Base-by-base conservation (phyloP, 2,113 vertebrate species). In the Melospiza melodia region DNA sequence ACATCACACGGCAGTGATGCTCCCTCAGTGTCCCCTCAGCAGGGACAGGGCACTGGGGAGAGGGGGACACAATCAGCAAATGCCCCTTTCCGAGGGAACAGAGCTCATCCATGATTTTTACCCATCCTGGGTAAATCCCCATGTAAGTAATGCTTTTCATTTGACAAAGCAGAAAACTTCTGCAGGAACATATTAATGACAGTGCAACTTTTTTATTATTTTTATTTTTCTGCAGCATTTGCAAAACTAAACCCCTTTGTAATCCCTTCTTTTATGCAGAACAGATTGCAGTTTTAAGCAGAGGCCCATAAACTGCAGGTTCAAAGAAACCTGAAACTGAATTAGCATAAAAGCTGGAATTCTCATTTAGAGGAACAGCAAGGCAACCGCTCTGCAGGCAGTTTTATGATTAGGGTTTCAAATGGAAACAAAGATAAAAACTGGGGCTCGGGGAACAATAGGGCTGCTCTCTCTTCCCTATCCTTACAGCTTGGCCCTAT, bases 281-380 rank as follows among this genome's bases (percentile, higher is more conserved):
- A 97, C 98, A 98, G 98, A 98, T 97, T 98, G 97, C 94, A 85
- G 95, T 96, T 98, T 98, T 97, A 98, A 98, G 97, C 97, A 89
- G 81, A 96, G 98, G 95, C 97, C 96, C 96, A 93, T 98, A 97
- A 98, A 97, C 94, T 96, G 97, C 94, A 97, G 97, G 97, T 98
- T 98, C 98, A 98, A 98, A 98, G 97, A 97, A 98, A 98, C 97
- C 97, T 97, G 97, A 98, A 98, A 97, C 92, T 66, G 46, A 97
- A 98, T 98, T 98, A 98, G 97, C 98, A 98, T 98, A 98, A 98
- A 98, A 98, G 97, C 98, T 98, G 98, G 97, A 97, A 97, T 98
- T 97, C 97, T 97, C 98, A 97, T 98, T 97, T 97, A 97, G 94
- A 95, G 96, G 94, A 97, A 97, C 96, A 96, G 98, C 97, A 87